phyloP scores from a whole-genome alignment of 2,797 vertebrate species.

The Fringilla coelebs region DNA sequence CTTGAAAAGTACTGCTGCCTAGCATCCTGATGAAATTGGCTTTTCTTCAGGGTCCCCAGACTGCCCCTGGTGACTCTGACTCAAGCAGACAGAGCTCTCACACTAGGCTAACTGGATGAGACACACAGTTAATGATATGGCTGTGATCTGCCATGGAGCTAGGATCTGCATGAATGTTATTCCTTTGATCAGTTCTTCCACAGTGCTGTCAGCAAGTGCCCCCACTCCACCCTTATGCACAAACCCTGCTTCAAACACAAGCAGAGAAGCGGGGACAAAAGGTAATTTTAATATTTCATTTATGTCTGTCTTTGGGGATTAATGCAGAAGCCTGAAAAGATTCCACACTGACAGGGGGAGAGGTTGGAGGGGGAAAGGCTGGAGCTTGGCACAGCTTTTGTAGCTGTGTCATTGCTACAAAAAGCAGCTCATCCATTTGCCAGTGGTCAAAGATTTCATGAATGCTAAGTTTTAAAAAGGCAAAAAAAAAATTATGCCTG shows the following conservation, averaged over 20 bases:
- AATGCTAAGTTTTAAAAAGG: constrained; percentile 64
- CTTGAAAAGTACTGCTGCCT: not conserved
- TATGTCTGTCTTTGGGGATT: constrained; percentile 39
- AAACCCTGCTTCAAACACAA: not conserved
- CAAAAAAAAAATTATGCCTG: constrained; percentile 38
- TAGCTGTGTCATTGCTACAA: constrained; percentile 12
- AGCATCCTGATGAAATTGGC: not conserved
- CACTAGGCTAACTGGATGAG: constrained; percentile 29
- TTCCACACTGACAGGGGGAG: not conserved
- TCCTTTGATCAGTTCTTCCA: constrained; percentile 44
- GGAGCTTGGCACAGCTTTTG: not conserved
- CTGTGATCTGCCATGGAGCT: not conserved
- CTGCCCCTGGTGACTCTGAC: not conserved
- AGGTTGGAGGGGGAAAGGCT: not conserved
- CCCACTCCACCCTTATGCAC: not conserved
- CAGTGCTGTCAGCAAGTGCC: not conserved
- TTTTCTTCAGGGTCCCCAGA: not conserved
- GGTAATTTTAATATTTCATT: constrained; percentile 72
- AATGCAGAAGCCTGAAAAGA: constrained; percentile 53
- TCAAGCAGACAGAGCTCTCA: constrained; percentile 27
- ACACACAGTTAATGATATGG: constrained; percentile 9
- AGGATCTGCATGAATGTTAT: not conserved
- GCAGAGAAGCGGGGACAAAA: constrained; percentile 41
- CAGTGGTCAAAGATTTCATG: constrained; percentile 46
- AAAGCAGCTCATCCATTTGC: constrained; percentile 52